phyloP scores from a whole-genome alignment of 2,797 vertebrate species.

The Pseudocheirus occidentalis region DNA sequence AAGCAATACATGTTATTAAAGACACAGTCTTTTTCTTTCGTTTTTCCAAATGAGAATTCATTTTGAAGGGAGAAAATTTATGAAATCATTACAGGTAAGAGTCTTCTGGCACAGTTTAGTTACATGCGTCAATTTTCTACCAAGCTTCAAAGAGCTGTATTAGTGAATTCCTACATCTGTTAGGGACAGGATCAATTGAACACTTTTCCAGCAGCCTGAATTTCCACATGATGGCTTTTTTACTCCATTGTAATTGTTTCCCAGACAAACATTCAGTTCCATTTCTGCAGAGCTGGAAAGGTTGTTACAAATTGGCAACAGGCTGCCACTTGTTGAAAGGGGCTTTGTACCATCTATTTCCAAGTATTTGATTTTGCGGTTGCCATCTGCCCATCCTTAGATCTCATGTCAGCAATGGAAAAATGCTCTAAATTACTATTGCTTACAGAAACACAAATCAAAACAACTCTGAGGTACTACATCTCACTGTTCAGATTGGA shows the following conservation, averaged over 20 bases:
- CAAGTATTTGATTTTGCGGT: constrained; percentile 4
- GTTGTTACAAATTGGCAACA: not conserved
- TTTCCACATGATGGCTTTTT: not conserved
- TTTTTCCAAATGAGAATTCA: not conserved
- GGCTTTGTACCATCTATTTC: not conserved
- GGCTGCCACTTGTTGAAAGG: not conserved
- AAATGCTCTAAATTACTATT: not conserved
- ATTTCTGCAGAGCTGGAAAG: constrained; percentile 15
- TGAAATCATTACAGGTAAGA: constrained; percentile 16
- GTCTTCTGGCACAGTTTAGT: not conserved
- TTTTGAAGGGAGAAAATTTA: constrained; percentile 26
- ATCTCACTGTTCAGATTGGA: too few species aligned
- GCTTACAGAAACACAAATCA: not conserved
- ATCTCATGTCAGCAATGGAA: not conserved
- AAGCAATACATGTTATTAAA: not conserved
- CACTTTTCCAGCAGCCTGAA: not conserved
- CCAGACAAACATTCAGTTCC: not conserved
- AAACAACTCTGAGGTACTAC: not conserved
- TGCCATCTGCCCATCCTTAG: not conserved
- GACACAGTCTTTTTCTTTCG: not conserved
- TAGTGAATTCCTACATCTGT: not conserved
- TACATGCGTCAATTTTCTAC: not conserved
- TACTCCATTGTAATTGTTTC: not conserved
- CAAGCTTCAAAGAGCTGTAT: constrained; percentile 8
- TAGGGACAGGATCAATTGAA: not conserved